phyloP scores from a whole-genome alignment of 2,797 vertebrate genomes.

The Onychomys leucogaster region DNA sequence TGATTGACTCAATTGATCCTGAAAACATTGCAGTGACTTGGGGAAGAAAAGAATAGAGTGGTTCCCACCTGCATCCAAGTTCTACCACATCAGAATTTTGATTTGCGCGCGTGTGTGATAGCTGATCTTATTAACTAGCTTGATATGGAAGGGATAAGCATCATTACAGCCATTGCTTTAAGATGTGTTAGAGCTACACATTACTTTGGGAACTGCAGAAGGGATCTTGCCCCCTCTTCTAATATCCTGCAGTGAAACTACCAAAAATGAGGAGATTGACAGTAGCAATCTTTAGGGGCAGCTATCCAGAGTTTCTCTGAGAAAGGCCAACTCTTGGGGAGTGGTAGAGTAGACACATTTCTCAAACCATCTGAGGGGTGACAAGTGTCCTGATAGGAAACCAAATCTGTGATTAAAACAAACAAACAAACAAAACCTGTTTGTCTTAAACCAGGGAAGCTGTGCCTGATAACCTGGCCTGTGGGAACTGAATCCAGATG shows the following conservation, averaged over 20 bases:
- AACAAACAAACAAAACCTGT: no score
- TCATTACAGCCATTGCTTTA: neutral
- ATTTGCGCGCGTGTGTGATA: neutral
- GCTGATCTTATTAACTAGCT: neutral
- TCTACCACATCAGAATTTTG: neutral
- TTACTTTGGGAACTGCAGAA: neutral
- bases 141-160: neutral
- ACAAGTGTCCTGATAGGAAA: accelerated
- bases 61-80: conserved; percentile 14
- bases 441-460: neutral
- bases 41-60: neutral
- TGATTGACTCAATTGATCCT: conserved; percentile 42
- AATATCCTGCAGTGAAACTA: neutral
- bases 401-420: neutral
- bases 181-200: accelerated
- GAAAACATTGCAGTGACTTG: neutral
- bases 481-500: neutral
- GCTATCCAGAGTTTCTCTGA: neutral
- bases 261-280: neutral
- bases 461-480: neutral
- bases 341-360: no score
- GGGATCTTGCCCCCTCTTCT: neutral
- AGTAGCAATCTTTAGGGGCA: neutral
- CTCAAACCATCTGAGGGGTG: neutral
- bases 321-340: neutral